Evolutionary conservation across 1,140 invertebrate species (phyloP).

Genomic region (Drosophila subpulchrella): DNA sequence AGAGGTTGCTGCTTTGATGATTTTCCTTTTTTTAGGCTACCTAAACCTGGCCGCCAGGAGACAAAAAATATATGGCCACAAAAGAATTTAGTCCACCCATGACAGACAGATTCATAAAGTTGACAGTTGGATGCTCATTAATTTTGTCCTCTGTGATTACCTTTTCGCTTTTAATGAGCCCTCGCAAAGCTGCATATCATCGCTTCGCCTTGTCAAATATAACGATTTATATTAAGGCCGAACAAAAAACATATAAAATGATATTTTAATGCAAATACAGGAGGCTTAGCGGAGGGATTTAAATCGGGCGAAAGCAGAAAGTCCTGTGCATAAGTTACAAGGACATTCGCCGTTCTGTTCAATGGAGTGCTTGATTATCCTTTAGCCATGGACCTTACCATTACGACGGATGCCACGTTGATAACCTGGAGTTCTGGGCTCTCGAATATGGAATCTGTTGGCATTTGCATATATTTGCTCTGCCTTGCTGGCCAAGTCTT

Average conservation of each 20-base stretch:
- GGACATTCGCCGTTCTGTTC: constrained; percentile 19
- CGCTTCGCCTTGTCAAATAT: constrained; percentile 24
- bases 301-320: constrained; percentile 6
- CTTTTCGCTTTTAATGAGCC: constrained; percentile 48
- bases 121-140: constrained; percentile 51
- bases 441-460: constrained; percentile 3
- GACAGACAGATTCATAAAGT: constrained; percentile 42
- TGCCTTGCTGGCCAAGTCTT: constrained; percentile 32
- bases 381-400: constrained; percentile 27
- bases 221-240: constrained; percentile 23
- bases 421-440: constrained; percentile 19
- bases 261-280: constrained; percentile 51
- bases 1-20: constrained; percentile 54
- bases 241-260: constrained; percentile 19
- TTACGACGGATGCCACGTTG: constrained; percentile 13
- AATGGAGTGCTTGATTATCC: constrained; percentile 38
- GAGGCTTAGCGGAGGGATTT: constrained; percentile 15
- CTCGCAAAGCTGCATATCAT: constrained; percentile 42
- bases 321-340: constrained; percentile 6
- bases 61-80: constrained; percentile 35
- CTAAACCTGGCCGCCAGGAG: constrained; percentile 10
- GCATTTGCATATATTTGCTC: constrained; percentile 51
- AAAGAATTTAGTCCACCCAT: constrained; percentile 22
- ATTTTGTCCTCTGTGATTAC: constrained; percentile 42
- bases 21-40: constrained; percentile 27